phyloP scores from a whole-genome alignment of 2,888 invertebrate species.

The Pecten maximus region DNA sequence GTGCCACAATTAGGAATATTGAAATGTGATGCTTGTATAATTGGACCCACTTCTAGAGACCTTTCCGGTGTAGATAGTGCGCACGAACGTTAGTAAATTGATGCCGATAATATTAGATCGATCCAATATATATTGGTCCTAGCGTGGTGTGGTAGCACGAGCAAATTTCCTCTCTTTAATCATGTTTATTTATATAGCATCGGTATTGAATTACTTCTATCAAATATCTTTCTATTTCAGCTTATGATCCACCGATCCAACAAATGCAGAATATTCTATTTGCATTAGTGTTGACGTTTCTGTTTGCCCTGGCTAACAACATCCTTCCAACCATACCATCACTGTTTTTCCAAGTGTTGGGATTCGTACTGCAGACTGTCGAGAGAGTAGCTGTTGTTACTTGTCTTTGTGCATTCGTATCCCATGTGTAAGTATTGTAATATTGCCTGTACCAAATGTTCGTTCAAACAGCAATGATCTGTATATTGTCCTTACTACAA shows the following conservation, averaged over 20 bases:
- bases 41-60: background rate
- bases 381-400: conserved; percentile 68
- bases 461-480: too few relatives aligned
- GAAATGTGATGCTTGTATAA: background rate
- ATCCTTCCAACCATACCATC: conserved; percentile 62
- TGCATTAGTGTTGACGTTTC: conserved; percentile 62
- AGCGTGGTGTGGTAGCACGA: background rate
- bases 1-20: background rate
- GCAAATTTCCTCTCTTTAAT: background rate
- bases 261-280: conserved; percentile 71
- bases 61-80: background rate
- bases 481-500: too few relatives aligned
- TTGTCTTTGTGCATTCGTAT: conserved; percentile 67
- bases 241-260: conserved; percentile 58
- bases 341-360: conserved; percentile 56
- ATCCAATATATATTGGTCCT: background rate
- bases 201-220: background rate
- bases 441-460: too few relatives aligned
- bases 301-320: conserved; percentile 63
- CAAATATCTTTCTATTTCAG: conserved; percentile 56
- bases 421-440: conserved; percentile 74
- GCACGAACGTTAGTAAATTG: background rate
- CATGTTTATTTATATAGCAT: background rate
- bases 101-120: background rate
- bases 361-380: conserved; percentile 65